A percentile compares a stretch with the other conserved stretches of the same genome.
Conservation (phyloP, 2,888 invertebrate species). For the Sinelater perroti region DNA sequence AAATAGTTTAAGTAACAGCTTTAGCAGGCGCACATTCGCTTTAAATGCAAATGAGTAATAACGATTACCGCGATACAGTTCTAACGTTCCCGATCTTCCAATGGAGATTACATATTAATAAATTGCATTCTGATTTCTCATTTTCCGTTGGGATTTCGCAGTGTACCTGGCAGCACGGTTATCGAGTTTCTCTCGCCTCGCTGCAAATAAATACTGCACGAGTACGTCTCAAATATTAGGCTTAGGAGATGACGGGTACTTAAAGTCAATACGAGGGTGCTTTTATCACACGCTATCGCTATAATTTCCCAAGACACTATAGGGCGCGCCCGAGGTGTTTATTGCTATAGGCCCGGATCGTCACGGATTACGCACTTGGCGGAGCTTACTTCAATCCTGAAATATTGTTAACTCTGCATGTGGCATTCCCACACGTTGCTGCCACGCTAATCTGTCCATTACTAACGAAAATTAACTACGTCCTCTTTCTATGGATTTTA, state of each 20-base stretch:
- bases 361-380: slow-evolving; percentile 37
- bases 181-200: slow-evolving; percentile 5
- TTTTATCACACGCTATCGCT: slow-evolving; percentile 37
- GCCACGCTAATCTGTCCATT: slow-evolving; percentile 32
- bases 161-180: not conserved
- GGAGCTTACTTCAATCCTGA: slow-evolving; percentile 35
- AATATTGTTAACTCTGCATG: slow-evolving; percentile 36
- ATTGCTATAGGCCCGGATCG: slow-evolving; percentile 36
- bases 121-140: slow-evolving; percentile 31
- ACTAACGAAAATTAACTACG: slow-evolving; percentile 32
- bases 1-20: slow-evolving; percentile 35
- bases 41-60: slow-evolving; percentile 40
- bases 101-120: slow-evolving; percentile 39
- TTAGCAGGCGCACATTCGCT: slow-evolving; percentile 28
- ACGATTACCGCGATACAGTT: slow-evolving; percentile 31
- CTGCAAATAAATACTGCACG: slow-evolving; percentile 14
- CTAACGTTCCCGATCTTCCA: slow-evolving; percentile 29
- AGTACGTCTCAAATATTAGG: slow-evolving; percentile 12
- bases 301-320: slow-evolving; percentile 37
- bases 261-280: slow-evolving; percentile 30
- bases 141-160: slow-evolving; percentile 1
- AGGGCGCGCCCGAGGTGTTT: slow-evolving; percentile 35
- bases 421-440: slow-evolving; percentile 35
- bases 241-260: slow-evolving; percentile 22
- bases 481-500: slow-evolving; percentile 25